These are phyloP conservation scores for Lysiphlebus fabarum DNA, from an alignment of 1,140 invertebrate species.

Conservation along the genomic window DNA sequence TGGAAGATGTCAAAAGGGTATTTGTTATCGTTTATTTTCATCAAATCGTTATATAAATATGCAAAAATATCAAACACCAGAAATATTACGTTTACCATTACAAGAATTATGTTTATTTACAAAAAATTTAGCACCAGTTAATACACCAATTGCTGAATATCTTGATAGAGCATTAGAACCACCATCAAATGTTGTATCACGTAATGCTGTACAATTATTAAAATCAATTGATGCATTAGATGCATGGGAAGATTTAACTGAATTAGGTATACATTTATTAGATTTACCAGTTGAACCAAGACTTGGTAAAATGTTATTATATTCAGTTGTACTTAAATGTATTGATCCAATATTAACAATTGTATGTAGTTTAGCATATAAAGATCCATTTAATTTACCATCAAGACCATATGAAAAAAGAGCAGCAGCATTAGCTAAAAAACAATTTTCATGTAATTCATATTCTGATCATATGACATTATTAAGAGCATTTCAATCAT, in stretches of 20 bases:
- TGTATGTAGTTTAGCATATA: conserved; percentile 79
- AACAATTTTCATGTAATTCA: conserved; percentile 59
- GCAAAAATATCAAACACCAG: conserved; percentile 66
- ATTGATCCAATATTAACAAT: conserved; percentile 92
- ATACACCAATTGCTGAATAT: conserved; percentile 78
- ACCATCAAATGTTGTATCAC: conserved; percentile 72
- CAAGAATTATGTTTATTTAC: conserved; percentile 90
- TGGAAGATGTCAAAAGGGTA: conserved; percentile 77
- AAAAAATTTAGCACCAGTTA: conserved; percentile 76
- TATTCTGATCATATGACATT: conserved; percentile 91
- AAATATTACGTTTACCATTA: conserved; percentile 72
- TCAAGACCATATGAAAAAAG: conserved; percentile 64
- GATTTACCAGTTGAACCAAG: conserved; percentile 90
- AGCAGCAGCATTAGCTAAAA: conserved; percentile 60
- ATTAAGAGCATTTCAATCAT: conserved; percentile 80
- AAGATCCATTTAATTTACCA: conserved; percentile 79
- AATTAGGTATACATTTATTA: conserved; percentile 70
- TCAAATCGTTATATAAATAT: conserved; percentile 66
- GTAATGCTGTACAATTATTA: conserved; percentile 72
- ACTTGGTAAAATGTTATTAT: conserved; percentile 88
- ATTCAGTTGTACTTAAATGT: conserved; percentile 87
- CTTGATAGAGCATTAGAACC: conserved; percentile 79
- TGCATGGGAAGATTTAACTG: conserved; percentile 78
- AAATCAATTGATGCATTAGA: conserved; percentile 84
- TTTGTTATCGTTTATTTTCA: conserved; percentile 78